phyloP scores from a whole-genome alignment of 2,113 vertebrate genomes.

The Clarias batrachus region DNA sequence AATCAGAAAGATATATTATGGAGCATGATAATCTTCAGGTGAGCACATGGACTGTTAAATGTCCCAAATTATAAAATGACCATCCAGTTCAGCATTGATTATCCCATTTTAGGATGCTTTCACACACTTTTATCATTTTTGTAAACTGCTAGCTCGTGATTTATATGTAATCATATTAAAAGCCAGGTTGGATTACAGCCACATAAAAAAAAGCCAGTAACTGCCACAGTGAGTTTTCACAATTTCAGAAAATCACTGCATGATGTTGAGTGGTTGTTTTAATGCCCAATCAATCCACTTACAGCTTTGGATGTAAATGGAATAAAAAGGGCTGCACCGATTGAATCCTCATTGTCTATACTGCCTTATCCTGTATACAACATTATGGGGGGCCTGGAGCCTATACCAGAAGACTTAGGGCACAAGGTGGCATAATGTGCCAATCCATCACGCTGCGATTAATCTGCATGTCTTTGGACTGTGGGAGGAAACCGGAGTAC shows the following conservation, averaged over 20 bases:
- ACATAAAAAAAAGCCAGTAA: background rate
- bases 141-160: background rate
- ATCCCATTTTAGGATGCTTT: background rate
- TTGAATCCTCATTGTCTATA: too few relatives aligned
- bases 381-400: too few relatives aligned
- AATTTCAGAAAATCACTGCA: background rate
- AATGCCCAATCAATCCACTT: background rate
- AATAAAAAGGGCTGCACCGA: too few relatives aligned
- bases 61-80: background rate
- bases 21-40: background rate
- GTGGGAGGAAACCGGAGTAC: too few relatives aligned
- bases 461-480: too few relatives aligned
- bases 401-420: too few relatives aligned
- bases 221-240: background rate
- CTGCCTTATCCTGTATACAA: too few relatives aligned
- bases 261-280: background rate
- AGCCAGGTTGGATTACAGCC: background rate
- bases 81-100: background rate
- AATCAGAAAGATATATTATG: background rate
- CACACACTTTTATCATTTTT: background rate
- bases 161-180: background rate
- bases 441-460: too few relatives aligned
- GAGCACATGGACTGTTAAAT: background rate
- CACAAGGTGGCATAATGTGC: too few relatives aligned
- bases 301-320: background rate